Conservation (phyloP, 37 sponge, comb jelly and placozoan species). For the Hexactinellida sp. region DNA sequence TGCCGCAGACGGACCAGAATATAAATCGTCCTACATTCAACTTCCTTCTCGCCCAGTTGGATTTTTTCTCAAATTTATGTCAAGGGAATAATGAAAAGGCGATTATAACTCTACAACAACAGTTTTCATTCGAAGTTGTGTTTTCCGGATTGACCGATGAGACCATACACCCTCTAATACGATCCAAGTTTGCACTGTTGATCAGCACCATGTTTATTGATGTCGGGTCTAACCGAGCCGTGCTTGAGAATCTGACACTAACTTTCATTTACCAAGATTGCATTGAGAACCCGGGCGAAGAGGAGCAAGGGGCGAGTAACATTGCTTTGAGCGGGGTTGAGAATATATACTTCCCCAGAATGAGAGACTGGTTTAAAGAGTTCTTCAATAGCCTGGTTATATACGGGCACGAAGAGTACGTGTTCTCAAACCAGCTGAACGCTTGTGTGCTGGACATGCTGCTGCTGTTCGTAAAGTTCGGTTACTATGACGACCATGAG, state of each 20-base stretch:
- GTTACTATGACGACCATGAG: constrained; percentile 21
- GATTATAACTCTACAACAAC: background rate
- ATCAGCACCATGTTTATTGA: constrained; percentile 34
- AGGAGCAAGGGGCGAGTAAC: constrained; percentile 6
- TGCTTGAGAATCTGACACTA: constrained; percentile 38
- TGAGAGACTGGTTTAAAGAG: constrained; percentile 30
- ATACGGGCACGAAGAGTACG: background rate
- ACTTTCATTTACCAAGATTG: constrained; percentile 31
- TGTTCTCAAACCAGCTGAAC: background rate
- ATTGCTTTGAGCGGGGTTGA: constrained; percentile 35
- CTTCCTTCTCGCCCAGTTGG: background rate
- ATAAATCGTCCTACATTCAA: background rate
- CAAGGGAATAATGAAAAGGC: constrained; percentile 8
- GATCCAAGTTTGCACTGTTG: background rate
- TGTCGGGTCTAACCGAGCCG: constrained; percentile 41
- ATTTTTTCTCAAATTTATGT: background rate
- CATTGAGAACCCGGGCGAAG: constrained; percentile 20
- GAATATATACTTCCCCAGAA: constrained; percentile 28
- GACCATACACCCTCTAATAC: background rate
- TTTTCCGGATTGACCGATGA: background rate
- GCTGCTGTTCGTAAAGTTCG: background rate
- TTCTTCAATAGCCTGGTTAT: constrained; percentile 20
- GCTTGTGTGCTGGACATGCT: constrained; percentile 20
- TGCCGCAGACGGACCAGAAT: background rate
- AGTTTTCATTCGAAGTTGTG: constrained; percentile 15